phyloP scores from a whole-genome alignment of 1,140 invertebrate genomes.

The Scaptomyza pallida region DNA sequence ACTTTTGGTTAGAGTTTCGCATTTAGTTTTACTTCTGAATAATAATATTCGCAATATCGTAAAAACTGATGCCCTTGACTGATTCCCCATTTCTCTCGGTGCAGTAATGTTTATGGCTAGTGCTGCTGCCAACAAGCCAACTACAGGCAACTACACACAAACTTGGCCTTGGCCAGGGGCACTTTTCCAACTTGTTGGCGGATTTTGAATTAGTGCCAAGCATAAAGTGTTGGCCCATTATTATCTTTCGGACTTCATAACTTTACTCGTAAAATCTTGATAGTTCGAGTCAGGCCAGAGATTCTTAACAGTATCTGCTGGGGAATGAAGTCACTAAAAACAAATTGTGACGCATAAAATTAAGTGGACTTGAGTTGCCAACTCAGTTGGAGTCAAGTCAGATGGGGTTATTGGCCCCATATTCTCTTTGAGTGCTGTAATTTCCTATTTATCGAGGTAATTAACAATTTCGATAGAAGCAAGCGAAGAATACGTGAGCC shows the following conservation, averaged over 20 bases:
- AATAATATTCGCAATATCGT: slow-evolving; percentile 56
- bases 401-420: slow-evolving; percentile 32
- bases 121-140: slow-evolving; percentile 10
- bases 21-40: slow-evolving; percentile 48
- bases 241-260: slow-evolving; percentile 83
- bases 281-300: slow-evolving; percentile 34
- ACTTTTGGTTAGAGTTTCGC: slow-evolving; percentile 51
- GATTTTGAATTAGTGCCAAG: slow-evolving; percentile 78
- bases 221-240: slow-evolving; percentile 82
- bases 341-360: slow-evolving; percentile 49
- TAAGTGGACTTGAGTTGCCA: slow-evolving; percentile 29
- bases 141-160: slow-evolving; percentile 19
- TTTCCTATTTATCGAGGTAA: slow-evolving; percentile 71
- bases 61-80: slow-evolving; percentile 59
- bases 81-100: slow-evolving; percentile 67
- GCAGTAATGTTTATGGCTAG: slow-evolving; percentile 48
- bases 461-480: slow-evolving; percentile 51
- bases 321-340: slow-evolving; percentile 30
- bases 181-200: slow-evolving; percentile 35
- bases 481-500: slow-evolving; percentile 47
- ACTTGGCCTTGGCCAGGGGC: slow-evolving; percentile 50
- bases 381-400: slow-evolving; percentile 7
- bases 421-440: slow-evolving; percentile 37
- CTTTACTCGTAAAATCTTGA: slow-evolving; percentile 65
- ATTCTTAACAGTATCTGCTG: neutral